phyloP scores from a whole-genome alignment of 2,888 invertebrate genomes.

The Hyles lineata region DNA sequence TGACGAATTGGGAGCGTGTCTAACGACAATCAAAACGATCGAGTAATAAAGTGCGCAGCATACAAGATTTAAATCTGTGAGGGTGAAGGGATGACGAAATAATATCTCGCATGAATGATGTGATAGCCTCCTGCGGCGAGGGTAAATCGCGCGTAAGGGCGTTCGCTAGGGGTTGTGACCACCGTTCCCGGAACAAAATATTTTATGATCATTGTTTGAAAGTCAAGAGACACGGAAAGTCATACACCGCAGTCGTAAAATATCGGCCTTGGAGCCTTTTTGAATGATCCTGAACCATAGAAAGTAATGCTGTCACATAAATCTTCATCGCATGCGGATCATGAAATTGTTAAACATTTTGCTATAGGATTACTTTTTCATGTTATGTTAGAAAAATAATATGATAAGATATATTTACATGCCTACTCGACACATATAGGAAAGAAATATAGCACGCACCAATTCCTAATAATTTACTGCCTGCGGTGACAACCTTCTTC shows the following conservation, averaged over 20 bases:
- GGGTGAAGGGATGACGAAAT: conserved; percentile 66
- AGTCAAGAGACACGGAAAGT: conserved; percentile 20
- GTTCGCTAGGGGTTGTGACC: conserved; percentile 46
- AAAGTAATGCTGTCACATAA: conserved; percentile 5
- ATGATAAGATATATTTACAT: neutral
- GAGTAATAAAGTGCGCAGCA: conserved; percentile 70
- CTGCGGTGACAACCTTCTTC: conserved; percentile 23
- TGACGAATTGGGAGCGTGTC: conserved; percentile 38
- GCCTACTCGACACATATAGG: neutral
- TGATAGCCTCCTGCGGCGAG: conserved; percentile 59
- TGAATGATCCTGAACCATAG: conserved; percentile 13
- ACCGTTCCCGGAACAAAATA: conserved; percentile 45
- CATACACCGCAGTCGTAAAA: conserved; percentile 19
- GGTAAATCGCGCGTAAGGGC: conserved; percentile 65
- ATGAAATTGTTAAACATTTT: neutral
- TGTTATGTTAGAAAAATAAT: neutral
- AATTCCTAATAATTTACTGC: conserved; percentile 20
- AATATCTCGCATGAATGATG: conserved; percentile 65
- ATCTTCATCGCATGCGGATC: neutral
- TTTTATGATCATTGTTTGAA: conserved; percentile 42
- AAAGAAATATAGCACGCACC: neutral
- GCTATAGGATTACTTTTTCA: neutral
- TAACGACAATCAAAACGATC: conserved; percentile 51
- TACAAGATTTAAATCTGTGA: conserved; percentile 59
- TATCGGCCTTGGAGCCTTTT: neutral